A percentile compares a stretch with the other conserved stretches of the same genome.
Evolutionary conservation across 2,888 invertebrate genomes (phyloP).

Genomic region (Philopedon plagiatum): DNA sequence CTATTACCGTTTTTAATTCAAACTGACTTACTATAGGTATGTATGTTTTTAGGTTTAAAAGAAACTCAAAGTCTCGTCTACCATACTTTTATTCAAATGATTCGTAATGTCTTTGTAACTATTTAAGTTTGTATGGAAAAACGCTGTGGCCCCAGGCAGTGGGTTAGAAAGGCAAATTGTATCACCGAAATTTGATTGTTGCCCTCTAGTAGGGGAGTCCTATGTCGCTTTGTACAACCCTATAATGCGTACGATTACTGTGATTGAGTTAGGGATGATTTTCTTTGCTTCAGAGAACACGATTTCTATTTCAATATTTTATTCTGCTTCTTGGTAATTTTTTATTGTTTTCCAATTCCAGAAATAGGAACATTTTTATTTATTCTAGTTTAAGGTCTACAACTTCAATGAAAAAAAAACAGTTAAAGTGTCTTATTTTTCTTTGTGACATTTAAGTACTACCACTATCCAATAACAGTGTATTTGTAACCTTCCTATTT

Average conservation of each 20-base stretch:
- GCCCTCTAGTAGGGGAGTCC: constrained; percentile 36
- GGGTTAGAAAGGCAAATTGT: constrained; percentile 50
- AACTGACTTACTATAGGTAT: too few relatives aligned
- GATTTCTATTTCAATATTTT: constrained; percentile 1
- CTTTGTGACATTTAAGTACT: too few relatives aligned
- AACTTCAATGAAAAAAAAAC: too few relatives aligned
- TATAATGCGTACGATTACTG: constrained; percentile 38
- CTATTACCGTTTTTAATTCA: too few relatives aligned
- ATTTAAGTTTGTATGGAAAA: constrained; percentile 13
- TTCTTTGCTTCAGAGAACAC: constrained; percentile 20
- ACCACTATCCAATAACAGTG: too few relatives aligned
- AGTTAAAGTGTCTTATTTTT: too few relatives aligned
- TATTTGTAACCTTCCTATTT: background rate
- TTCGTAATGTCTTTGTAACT: background rate
- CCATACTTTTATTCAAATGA: background rate
- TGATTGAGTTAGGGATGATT: constrained; percentile 38
- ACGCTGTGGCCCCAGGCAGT: constrained; percentile 31
- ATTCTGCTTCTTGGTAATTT: background rate
- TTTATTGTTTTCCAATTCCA: background rate
- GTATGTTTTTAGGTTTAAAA: too few relatives aligned
- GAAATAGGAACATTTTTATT: background rate
- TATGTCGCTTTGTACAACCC: constrained; percentile 31
- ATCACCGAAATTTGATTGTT: constrained; percentile 47
- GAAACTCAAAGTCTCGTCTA: background rate
- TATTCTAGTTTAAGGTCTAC: too few relatives aligned